Base-by-base conservation (phyloP, 2,797 vertebrate genomes). In the Hydrophis major region DNA sequence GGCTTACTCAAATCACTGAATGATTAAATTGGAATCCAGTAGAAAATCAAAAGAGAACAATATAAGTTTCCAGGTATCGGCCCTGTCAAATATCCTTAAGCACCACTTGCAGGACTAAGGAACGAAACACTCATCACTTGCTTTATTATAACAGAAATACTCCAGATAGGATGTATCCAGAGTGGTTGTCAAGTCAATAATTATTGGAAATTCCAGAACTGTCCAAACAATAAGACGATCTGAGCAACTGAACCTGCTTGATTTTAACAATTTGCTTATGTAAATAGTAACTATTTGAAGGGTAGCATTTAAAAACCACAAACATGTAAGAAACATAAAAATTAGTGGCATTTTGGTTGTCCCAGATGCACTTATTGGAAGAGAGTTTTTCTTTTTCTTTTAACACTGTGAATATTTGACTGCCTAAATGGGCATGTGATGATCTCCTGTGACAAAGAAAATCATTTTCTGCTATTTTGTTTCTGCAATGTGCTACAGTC, bases 401-500 rank as follows among this genome's bases (percentile, higher is more conserved):
- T 37, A 94, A 90, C 6, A 86, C 11, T 91, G 94, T 92, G 90
- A 89, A 88, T 86, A 56, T 90, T 78, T 94, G 89, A 90, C 59
- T 69, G 90, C 28, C 32, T 92, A 96, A 95, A 91, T 95, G 12
- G 60, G 78, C 88, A 92, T 37, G 87, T 47, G 90, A 91, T 90
- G 87, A 5, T 91, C 42, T 6, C 60, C 86, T 93, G 74, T 90
- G n/a, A 93, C 93, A 66, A 95, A 87, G 57, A 95, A 93, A 95
- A 94, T 50, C 94, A 53, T 57, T 92, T 93, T 96, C 87, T 94
- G 86, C 86, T 5, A 0, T 89, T 50, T 92, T 94, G 59, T 93
- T 94, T 56, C 95, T 95, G 87, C 93, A 95, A 94, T 50, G 3
- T 94, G 87, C 93, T 47, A 78, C 74, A 94, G 11, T 95, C 47